phyloP scores from a whole-genome alignment of 2,113 vertebrate genomes.

The Megatriorchis doriae region DNA sequence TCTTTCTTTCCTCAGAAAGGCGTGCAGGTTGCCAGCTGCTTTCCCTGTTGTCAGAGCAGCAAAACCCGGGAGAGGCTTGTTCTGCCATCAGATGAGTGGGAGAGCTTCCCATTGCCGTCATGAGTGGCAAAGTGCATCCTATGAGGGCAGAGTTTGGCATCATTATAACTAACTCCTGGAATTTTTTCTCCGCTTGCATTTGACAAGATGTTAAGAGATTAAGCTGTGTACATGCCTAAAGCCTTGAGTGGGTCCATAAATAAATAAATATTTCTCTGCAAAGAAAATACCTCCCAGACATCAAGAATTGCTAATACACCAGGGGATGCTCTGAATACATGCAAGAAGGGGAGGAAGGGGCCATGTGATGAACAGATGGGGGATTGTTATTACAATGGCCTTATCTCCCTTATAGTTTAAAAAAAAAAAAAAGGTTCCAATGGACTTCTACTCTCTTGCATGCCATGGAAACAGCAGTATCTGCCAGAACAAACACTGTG shows the following conservation, averaged over 20 bases:
- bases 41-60: not conserved
- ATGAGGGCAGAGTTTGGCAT: not conserved
- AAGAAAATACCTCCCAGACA: not conserved
- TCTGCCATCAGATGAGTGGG: not conserved
- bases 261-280: not conserved
- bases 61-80: not conserved
- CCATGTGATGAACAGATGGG: not conserved
- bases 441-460: not conserved
- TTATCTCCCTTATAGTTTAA: not conserved
- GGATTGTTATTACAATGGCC: not conserved
- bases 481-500: slow-evolving; percentile 33
- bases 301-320: not conserved
- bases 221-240: not conserved
- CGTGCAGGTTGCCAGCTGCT: not conserved
- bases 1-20: not conserved
- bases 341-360: not conserved
- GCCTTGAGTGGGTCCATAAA: not conserved
- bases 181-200: not conserved
- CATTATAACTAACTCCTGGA: not conserved
- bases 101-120: accelerated
- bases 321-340: not conserved
- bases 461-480: slow-evolving; percentile 36
- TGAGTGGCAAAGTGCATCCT: not conserved
- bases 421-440: not conserved
- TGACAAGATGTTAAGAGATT: not conserved